These are phyloP conservation scores for Idaea aversata DNA, from an alignment of 2,888 invertebrate species.

Conservation along the genomic window DNA sequence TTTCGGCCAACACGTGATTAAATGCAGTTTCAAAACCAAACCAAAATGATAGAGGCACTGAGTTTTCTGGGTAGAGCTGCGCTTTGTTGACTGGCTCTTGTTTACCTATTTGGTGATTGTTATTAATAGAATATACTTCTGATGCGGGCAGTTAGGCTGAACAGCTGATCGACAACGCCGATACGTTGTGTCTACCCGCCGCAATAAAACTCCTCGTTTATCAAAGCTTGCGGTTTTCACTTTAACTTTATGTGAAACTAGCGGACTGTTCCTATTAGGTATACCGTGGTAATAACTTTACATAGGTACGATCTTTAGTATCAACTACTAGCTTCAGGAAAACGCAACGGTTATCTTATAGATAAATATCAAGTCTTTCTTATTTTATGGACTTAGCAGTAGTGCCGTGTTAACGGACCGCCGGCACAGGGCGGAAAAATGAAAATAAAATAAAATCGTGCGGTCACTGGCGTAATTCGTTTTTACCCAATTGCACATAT, in stretches of 20 bases:
- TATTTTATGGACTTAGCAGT: too few species aligned
- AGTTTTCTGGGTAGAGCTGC: slow-evolving; percentile 15
- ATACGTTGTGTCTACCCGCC: slow-evolving; percentile 28
- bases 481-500: too few species aligned
- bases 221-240: slow-evolving; percentile 42
- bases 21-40: slow-evolving; percentile 19
- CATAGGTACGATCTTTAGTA: neutral
- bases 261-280: slow-evolving; percentile 4
- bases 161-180: slow-evolving; percentile 41
- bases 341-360: neutral
- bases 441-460: too few species aligned
- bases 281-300: slow-evolving; percentile 3
- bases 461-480: too few species aligned
- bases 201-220: slow-evolving; percentile 39
- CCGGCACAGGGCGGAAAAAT: too few species aligned
- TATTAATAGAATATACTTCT: slow-evolving; percentile 33
- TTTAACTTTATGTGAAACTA: slow-evolving; percentile 14
- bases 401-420: too few species aligned
- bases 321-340: neutral
- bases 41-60: slow-evolving; percentile 20
- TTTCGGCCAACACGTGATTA: slow-evolving; percentile 21
- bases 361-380: neutral
- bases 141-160: slow-evolving; percentile 34
- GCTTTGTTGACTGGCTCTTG: slow-evolving; percentile 10
- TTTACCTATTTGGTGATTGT: slow-evolving; percentile 30